Evolutionary conservation across 2,888 invertebrate genomes (phyloP).

Genomic region (Erebia epiphron): DNA sequence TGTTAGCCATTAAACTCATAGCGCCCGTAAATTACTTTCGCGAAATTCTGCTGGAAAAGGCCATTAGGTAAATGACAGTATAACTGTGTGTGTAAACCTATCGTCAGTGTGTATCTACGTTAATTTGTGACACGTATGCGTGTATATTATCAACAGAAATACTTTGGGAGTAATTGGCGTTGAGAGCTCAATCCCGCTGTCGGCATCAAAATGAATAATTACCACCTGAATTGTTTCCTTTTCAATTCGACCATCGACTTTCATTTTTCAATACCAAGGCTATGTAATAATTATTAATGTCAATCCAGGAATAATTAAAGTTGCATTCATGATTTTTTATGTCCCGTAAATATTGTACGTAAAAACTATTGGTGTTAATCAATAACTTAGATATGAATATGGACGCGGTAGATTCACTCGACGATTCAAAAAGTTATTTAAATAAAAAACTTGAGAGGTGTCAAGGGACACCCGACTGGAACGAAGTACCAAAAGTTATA

Average conservation of each 20-base stretch:
- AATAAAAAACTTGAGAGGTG: no score
- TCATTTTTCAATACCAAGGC: neutral
- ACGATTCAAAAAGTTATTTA: no score
- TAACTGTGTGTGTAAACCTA: conserved; percentile 9
- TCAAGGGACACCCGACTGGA: no score
- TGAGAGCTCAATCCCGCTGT: neutral
- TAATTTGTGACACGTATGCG: conserved; percentile 11
- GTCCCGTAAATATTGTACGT: no score
- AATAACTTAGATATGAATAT: no score
- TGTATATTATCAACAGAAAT: conserved; percentile 12
- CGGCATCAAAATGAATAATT: conserved; percentile 17
- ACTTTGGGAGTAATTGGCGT: conserved; percentile 16
- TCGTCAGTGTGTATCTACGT: neutral
- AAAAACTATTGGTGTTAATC: no score
- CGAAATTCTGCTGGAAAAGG: conserved; percentile 32
- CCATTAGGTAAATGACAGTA: conserved; percentile 33
- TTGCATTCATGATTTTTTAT: no score
- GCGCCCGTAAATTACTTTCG: conserved; percentile 37
- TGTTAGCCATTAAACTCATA: conserved; percentile 35
- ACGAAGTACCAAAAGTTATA: no score
- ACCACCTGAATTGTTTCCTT: conserved; percentile 10
- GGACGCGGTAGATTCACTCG: no score
- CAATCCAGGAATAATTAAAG: no score
- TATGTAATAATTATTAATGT: neutral
- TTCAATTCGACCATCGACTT: neutral